Percentiles rank a stretch among this genome's conserved stretches.
These are phyloP conservation scores for Brachylomia viminalis DNA, from an alignment of 2,888 invertebrate species.

Conservation along the genomic window DNA sequence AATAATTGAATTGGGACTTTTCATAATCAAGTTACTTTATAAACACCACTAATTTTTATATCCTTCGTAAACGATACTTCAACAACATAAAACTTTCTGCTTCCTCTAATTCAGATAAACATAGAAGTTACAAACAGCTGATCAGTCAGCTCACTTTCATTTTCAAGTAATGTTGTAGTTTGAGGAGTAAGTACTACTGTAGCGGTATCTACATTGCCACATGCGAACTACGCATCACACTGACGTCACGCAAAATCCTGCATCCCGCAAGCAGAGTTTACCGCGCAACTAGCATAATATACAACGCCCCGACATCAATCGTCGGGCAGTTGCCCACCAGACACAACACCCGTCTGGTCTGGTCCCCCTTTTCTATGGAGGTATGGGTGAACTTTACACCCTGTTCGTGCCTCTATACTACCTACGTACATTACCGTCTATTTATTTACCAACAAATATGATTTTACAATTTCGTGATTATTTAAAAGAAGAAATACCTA, in stretches of 20 bases:
- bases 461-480: neutral
- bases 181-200: neutral
- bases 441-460: neutral
- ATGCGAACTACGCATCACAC: too few species aligned
- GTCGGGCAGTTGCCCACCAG: too few species aligned
- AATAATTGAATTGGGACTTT: neutral
- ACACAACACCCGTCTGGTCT: too few species aligned
- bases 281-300: too few species aligned
- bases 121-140: neutral
- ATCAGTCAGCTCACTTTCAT: constrained; percentile 23
- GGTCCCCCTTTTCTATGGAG: too few species aligned
- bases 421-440: neutral
- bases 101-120: constrained; percentile 1
- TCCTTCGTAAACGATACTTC: too few species aligned
- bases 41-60: neutral
- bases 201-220: too few species aligned
- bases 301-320: too few species aligned
- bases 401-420: too few species aligned
- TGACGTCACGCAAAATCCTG: too few species aligned
- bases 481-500: neutral
- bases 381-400: too few species aligned
- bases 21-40: neutral
- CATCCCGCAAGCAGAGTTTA: too few species aligned
- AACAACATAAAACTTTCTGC: neutral
- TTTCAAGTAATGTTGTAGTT: constrained; percentile 4